Evolutionary conservation across 2,888 invertebrate species (phyloP).

Genomic region (Drosophila fungiperda): DNA sequence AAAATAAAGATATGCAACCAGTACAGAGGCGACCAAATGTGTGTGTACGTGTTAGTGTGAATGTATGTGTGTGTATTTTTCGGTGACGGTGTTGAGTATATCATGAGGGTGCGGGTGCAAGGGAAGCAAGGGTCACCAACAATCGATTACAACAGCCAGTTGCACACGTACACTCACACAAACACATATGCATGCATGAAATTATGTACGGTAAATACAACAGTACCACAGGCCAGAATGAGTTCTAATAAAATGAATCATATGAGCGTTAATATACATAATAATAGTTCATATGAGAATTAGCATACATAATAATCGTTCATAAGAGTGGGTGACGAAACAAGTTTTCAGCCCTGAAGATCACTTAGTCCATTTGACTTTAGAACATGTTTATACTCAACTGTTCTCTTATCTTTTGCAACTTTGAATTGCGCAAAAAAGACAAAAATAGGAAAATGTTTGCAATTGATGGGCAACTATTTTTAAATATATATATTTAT

Average conservation of each 20-base stretch:
- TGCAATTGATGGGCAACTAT: neutral
- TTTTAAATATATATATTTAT: neutral
- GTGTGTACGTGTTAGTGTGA: slow-evolving; percentile 30
- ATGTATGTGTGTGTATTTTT: slow-evolving; percentile 8
- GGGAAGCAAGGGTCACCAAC: slow-evolving; percentile 53
- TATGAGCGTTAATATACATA: neutral
- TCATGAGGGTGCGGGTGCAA: slow-evolving; percentile 48
- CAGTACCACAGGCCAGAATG: slow-evolving; percentile 22
- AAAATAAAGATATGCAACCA: slow-evolving; percentile 77
- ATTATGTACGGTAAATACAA: slow-evolving; percentile 26
- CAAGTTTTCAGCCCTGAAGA: neutral
- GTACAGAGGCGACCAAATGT: slow-evolving; percentile 55
- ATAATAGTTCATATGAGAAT: slow-evolving; percentile 7
- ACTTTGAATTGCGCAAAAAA: neutral
- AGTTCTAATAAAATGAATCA: slow-evolving; percentile 15
- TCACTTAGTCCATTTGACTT: neutral
- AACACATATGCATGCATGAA: slow-evolving; percentile 4
- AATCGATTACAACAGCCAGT: slow-evolving; percentile 56
- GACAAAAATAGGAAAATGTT: neutral
- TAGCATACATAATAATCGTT: neutral
- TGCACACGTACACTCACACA: slow-evolving; percentile 21
- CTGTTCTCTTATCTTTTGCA: neutral
- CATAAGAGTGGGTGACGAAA: neutral
- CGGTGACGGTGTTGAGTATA: slow-evolving; percentile 19
- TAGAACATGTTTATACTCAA: neutral